Conservation (phyloP, 2,797 vertebrate genomes). For the Sternotherus odoratus region DNA sequence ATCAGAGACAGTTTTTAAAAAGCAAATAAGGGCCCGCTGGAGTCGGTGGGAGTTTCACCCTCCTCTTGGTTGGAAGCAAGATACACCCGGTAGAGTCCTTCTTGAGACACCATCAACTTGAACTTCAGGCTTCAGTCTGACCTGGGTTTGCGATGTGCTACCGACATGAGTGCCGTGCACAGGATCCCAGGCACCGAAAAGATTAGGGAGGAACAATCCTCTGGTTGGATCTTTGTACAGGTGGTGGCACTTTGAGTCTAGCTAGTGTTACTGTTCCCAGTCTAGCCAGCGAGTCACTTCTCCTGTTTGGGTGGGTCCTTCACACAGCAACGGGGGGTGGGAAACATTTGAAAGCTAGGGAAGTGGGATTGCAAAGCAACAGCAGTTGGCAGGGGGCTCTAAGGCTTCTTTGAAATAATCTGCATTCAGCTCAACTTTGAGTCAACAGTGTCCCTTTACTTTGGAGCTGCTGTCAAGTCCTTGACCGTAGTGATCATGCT, state of each 20-base stretch:
- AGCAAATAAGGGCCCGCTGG: neutral
- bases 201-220: neutral
- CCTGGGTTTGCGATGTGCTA: neutral
- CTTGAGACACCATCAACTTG: neutral
- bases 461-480: neutral
- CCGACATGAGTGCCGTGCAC: too few species aligned
- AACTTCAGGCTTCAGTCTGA: neutral
- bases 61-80: neutral
- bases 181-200: too few species aligned
- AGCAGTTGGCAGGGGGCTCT: neutral
- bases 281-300: neutral
- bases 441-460: neutral
- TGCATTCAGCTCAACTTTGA: neutral
- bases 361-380: neutral
- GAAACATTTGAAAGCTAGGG: neutral
- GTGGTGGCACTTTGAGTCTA: too few species aligned
- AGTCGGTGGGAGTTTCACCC: neutral
- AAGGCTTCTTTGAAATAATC: neutral
- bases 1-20: neutral
- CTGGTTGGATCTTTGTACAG: neutral
- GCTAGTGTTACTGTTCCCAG: neutral
- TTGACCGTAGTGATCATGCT: neutral
- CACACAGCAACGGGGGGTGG: neutral
- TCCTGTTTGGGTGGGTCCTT: neutral
- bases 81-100: too few species aligned